Conservation (phyloP, 2,888 invertebrate species). For the Torymus auratus region DNA sequence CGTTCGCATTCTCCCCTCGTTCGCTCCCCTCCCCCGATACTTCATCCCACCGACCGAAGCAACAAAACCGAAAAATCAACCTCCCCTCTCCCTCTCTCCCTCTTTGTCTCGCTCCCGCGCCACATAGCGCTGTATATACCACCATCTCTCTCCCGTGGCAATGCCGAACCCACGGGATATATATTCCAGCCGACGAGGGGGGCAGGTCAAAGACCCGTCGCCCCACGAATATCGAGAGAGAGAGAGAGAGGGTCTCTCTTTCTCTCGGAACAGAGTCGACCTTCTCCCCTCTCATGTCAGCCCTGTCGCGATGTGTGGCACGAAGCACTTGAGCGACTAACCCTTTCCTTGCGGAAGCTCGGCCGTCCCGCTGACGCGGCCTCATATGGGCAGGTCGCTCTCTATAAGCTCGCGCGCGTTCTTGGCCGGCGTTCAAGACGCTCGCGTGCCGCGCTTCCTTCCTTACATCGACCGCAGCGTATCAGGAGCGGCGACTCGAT, state of each 20-base stretch:
- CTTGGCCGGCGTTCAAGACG: background rate
- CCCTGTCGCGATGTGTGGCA: conserved; percentile 74
- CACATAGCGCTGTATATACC: background rate
- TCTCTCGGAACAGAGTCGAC: conserved; percentile 23
- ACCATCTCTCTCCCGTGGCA: conserved; percentile 13
- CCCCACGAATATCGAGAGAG: conserved; percentile 69
- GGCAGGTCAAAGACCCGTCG: conserved; percentile 54
- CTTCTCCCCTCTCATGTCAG: conserved; percentile 64
- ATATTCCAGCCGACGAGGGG: conserved; percentile 16
- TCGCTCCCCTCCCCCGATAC: no score
- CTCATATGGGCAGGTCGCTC: conserved; percentile 56
- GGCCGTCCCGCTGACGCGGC: background rate
- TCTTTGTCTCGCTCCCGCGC: conserved; percentile 13
- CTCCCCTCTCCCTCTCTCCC: background rate
- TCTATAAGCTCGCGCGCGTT: no score
- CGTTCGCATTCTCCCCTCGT: no score
- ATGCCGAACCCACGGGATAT: conserved; percentile 43
- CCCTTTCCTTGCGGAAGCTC: conserved; percentile 69
- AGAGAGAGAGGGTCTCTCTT: conserved; percentile 15
- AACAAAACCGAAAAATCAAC: background rate
- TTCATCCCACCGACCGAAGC: no score
- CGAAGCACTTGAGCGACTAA: conserved; percentile 76
- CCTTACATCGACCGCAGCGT: conserved; percentile 58
- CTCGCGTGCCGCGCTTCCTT: conserved; percentile 50
- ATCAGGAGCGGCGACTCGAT: conserved; percentile 59